phyloP scores from a whole-genome alignment of 2,113 vertebrate species.

The Terrapene triunguis region DNA sequence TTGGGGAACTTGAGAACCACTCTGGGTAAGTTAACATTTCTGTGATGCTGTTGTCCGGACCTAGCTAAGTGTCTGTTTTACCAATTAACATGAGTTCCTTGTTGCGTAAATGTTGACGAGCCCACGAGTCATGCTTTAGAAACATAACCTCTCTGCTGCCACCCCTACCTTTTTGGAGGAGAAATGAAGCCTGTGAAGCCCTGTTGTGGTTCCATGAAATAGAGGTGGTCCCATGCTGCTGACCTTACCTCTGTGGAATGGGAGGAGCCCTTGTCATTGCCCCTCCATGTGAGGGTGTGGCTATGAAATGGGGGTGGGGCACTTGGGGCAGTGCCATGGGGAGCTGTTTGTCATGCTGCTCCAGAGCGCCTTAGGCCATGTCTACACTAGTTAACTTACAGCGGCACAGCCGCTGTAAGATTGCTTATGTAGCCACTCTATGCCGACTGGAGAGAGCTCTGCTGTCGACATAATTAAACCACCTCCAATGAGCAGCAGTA shows the following conservation, averaged over 20 bases:
- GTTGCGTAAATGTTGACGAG: background rate
- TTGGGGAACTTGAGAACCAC: background rate
- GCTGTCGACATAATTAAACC: too few species aligned
- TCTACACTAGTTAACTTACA: too few species aligned
- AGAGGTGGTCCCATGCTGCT: background rate
- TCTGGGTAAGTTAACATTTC: background rate
- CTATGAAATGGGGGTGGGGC: background rate
- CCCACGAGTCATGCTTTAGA: background rate
- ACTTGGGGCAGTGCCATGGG: background rate
- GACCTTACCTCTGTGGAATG: background rate
- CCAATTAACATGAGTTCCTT: background rate
- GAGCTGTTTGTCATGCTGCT: fast-evolving
- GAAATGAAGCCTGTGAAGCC: background rate
- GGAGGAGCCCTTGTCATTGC: background rate
- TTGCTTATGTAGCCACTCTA: too few species aligned
- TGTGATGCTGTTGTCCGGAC: background rate
- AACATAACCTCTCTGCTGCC: background rate
- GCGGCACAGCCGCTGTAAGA: too few species aligned
- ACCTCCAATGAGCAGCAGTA: too few species aligned
- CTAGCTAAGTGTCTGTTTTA: background rate
- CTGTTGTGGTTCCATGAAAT: background rate
- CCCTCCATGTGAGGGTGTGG: background rate
- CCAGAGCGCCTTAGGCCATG: background rate
- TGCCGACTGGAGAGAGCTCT: too few species aligned
- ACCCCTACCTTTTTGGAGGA: background rate